Conservation (phyloP, 2,797 vertebrate genomes). For the Microctenopoma steveboyesi region DNA sequence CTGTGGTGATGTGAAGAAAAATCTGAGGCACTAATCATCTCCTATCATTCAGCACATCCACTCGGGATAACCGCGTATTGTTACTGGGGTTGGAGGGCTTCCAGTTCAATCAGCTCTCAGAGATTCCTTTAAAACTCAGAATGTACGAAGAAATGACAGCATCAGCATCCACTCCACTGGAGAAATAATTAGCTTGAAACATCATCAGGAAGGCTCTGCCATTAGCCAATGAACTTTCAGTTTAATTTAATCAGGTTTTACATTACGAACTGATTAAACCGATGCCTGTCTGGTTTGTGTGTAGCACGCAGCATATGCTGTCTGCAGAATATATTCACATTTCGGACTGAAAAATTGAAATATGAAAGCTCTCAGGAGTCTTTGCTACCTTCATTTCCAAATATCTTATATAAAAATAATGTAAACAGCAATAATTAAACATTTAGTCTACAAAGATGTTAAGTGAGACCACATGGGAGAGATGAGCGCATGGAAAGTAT, state of each 20-base stretch:
- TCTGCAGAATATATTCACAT: not conserved
- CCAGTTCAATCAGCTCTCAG: conserved; percentile 47
- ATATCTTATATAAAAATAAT: conserved; percentile 30
- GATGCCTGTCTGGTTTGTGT: not conserved
- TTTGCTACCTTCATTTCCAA: conserved; percentile 20
- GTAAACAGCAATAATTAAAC: conserved; percentile 52
- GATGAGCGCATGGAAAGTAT: conserved; percentile 67
- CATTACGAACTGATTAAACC: conserved; percentile 27
- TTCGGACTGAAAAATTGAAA: not conserved
- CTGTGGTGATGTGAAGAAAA: conserved; percentile 40
- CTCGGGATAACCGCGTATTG: conserved; percentile 65
- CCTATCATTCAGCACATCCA: conserved; percentile 52
- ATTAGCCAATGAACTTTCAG: conserved; percentile 48
- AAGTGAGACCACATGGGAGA: conserved; percentile 44
- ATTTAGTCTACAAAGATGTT: conserved; percentile 46
- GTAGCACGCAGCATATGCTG: not conserved
- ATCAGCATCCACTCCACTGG: conserved; percentile 11
- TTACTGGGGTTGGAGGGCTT: conserved; percentile 35
- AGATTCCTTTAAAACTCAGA: conserved; percentile 36
- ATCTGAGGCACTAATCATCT: conserved; percentile 50
- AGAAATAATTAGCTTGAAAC: conserved; percentile 50
- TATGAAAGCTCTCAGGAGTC: not conserved
- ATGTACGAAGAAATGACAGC: conserved; percentile 35
- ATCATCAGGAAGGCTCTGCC: conserved; percentile 37
- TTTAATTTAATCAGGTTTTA: conserved; percentile 58